Evolutionary conservation across 2,113 vertebrate species (phyloP).

Genomic region (Phyllopteryx taeniolatus): DNA sequence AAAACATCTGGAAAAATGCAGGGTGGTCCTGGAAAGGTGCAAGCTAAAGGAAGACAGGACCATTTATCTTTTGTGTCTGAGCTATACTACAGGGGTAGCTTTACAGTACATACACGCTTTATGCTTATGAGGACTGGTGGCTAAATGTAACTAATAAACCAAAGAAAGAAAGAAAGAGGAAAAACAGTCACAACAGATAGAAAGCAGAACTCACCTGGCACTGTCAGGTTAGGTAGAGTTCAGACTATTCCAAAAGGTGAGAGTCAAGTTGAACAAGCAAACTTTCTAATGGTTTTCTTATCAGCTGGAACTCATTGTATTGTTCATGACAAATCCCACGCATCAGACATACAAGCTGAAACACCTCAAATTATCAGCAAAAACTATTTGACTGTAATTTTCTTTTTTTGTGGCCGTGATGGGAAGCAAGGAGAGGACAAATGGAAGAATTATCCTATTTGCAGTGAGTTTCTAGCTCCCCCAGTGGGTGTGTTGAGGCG

Average conservation of each 20-base stretch:
- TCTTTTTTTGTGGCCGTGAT: conserved; percentile 24
- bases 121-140: conserved; percentile 7
- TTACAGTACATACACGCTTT: not conserved
- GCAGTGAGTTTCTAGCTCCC: conserved; percentile 57
- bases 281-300: not conserved
- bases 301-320: not conserved
- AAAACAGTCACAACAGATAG: not conserved
- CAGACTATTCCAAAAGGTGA: not conserved
- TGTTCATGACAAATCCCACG: conserved; percentile 35
- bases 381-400: conserved; percentile 32
- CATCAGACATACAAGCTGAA: conserved; percentile 43
- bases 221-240: not conserved
- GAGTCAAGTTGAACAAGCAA: not conserved
- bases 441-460: conserved; percentile 10
- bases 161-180: not conserved
- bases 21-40: conserved; percentile 28
- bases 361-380: conserved; percentile 58
- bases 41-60: conserved; percentile 10
- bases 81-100: not conserved
- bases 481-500: conserved; percentile 47
- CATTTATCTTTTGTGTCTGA: conserved; percentile 28
- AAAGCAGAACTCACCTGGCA: too few species aligned
- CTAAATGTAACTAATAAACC: conserved; percentile 4
- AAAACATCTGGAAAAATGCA: conserved; percentile 56
- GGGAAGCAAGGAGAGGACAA: conserved; percentile 26